These are phyloP conservation scores for Strigamia crassipes DNA, from an alignment of 2,888 invertebrate genomes.

Conservation along the genomic window DNA sequence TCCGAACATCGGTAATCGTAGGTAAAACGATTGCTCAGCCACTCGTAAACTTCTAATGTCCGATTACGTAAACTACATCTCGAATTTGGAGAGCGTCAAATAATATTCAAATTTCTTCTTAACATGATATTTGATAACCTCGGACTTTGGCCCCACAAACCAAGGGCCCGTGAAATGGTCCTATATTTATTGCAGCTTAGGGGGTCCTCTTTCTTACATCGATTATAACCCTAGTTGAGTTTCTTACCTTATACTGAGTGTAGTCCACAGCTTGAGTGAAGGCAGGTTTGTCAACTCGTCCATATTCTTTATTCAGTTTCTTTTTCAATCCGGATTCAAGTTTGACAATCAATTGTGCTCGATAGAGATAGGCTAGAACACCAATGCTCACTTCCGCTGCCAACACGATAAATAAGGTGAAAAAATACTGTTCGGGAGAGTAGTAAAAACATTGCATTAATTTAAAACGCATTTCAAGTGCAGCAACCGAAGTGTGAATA, in stretches of 20 bases:
- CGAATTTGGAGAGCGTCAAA: too few species aligned
- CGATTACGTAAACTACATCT: too few species aligned
- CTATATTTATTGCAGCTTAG: too few species aligned
- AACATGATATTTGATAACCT: too few species aligned
- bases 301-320: conserved; percentile 59
- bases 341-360: conserved; percentile 56
- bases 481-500: background rate
- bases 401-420: conserved; percentile 61
- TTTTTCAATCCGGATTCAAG: conserved; percentile 58
- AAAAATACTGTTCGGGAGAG: conserved; percentile 60
- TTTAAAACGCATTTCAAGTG: background rate
- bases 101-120: too few species aligned
- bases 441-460: background rate
- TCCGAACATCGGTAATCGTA: too few species aligned
- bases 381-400: conserved; percentile 61
- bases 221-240: background rate
- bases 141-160: too few species aligned
- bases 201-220: too few species aligned
- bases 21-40: too few species aligned
- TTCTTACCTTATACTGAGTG: conserved; percentile 60
- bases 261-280: conserved; percentile 62
- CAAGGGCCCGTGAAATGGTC: too few species aligned
- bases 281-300: conserved; percentile 56
- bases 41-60: too few species aligned
- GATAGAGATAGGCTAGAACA: conserved; percentile 59